Conservation (phyloP, 2,888 invertebrate genomes). For the Acronicta psi region DNA sequence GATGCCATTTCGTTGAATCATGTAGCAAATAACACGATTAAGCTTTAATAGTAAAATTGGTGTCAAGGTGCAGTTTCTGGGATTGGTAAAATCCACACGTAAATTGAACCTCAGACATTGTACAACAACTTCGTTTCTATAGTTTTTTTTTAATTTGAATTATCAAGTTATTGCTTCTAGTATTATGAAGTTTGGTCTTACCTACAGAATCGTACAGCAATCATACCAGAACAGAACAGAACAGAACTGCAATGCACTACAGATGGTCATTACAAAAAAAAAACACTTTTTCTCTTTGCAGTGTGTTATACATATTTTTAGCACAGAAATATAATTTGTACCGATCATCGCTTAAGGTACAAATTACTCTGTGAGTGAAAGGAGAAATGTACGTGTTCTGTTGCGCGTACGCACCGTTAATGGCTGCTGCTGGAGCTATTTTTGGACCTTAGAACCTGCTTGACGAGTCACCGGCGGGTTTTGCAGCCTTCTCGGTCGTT, state of each 20-base stretch:
- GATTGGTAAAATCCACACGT: neutral
- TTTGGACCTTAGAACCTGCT: conserved; percentile 77
- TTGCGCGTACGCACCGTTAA: conserved; percentile 77
- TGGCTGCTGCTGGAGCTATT: conserved; percentile 70
- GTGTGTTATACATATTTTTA: conserved; percentile 6
- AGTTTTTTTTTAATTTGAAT: too few relatives aligned
- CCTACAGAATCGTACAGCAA: too few relatives aligned
- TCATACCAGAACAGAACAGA: neutral
- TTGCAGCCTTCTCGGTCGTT: conserved; percentile 64
- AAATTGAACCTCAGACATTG: neutral
- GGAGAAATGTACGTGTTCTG: conserved; percentile 79
- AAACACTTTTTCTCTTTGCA: neutral
- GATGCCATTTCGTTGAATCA: neutral
- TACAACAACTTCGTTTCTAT: neutral
- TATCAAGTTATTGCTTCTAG: too few relatives aligned
- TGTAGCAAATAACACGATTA: conserved; percentile 1
- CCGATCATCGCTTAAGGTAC: conserved; percentile 60
- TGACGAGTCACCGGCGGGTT: conserved; percentile 64
- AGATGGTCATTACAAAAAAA: neutral
- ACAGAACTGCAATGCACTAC: neutral
- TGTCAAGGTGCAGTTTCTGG: conserved; percentile 1
- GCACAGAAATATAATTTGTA: conserved; percentile 54
- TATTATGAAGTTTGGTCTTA: too few relatives aligned
- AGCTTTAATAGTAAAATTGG: neutral
- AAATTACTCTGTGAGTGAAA: conserved; percentile 74